These are phyloP conservation scores for Sceloporus tristichus DNA, from an alignment of 2,113 vertebrate genomes.

Conservation along the genomic window DNA sequence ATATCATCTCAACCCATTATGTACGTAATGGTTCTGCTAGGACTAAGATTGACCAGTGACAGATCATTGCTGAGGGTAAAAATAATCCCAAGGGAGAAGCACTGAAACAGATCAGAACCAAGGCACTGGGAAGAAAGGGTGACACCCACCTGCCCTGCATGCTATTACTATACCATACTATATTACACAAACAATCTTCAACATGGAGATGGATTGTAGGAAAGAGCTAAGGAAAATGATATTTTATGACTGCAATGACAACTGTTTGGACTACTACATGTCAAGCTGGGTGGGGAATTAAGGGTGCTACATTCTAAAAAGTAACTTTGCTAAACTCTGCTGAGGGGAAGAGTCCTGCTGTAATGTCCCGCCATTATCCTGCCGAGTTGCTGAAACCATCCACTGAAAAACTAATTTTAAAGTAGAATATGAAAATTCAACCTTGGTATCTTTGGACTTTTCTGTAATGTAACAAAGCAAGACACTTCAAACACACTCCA, in stretches of 20 bases:
- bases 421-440: not conserved
- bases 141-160: too few relatives aligned
- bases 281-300: too few relatives aligned
- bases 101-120: too few relatives aligned
- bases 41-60: not conserved
- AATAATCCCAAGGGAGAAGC: too few relatives aligned
- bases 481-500: slow-evolving; percentile 22
- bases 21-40: not conserved
- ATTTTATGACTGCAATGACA: too few relatives aligned
- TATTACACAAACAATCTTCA: not conserved
- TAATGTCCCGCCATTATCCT: not conserved
- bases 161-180: not conserved
- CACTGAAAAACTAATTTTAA: slow-evolving; percentile 2
- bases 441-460: not conserved
- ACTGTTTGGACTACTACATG: too few relatives aligned
- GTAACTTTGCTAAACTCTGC: too few relatives aligned
- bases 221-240: not conserved
- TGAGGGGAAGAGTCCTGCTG: not conserved
- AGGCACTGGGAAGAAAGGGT: too few relatives aligned
- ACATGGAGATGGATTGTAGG: not conserved
- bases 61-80: too few relatives aligned
- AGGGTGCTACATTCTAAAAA: too few relatives aligned
- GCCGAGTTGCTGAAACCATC: not conserved
- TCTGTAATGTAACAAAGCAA: fast-evolving
- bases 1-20: not conserved